These are phyloP conservation scores for Epinephelus coioides DNA, from an alignment of 2,797 vertebrate genomes.

Conservation along the genomic window DNA sequence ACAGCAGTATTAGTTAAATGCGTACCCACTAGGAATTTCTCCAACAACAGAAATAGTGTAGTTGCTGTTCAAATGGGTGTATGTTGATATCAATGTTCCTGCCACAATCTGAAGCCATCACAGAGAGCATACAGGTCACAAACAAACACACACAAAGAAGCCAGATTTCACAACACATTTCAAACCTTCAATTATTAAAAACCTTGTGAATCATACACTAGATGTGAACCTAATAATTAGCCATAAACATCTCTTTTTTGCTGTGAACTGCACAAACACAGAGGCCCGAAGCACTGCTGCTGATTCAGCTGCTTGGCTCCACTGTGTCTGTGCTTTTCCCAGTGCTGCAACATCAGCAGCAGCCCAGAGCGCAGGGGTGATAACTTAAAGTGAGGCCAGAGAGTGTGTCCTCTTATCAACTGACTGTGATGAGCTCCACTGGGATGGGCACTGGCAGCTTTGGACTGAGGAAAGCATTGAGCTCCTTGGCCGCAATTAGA, in stretches of 20 bases:
- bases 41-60: conserved; percentile 92
- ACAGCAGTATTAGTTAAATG: conserved; percentile 11
- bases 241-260: conserved; percentile 54
- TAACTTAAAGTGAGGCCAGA: conserved; percentile 36
- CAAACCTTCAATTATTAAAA: conserved; percentile 53
- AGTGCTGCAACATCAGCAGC: conserved; percentile 63
- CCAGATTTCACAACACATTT: conserved; percentile 16
- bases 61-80: conserved; percentile 78
- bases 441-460: conserved; percentile 92
- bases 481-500: conserved; percentile 90
- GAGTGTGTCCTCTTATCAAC: conserved; percentile 56
- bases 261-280: conserved; percentile 63
- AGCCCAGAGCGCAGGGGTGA: conserved; percentile 39
- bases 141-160: not conserved
- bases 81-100: conserved; percentile 91
- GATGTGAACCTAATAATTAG: conserved; percentile 72
- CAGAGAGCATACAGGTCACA: conserved; percentile 40
- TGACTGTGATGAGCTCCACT: conserved; percentile 93
- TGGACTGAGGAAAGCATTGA: conserved; percentile 87
- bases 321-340: conserved; percentile 55
- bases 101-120: conserved; percentile 87
- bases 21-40: conserved; percentile 94
- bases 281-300: conserved; percentile 36
- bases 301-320: conserved; percentile 73
- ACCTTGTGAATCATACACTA: conserved; percentile 54